Conservation (phyloP, 2,113 vertebrate species). For the Macroglossus sobrinus region DNA sequence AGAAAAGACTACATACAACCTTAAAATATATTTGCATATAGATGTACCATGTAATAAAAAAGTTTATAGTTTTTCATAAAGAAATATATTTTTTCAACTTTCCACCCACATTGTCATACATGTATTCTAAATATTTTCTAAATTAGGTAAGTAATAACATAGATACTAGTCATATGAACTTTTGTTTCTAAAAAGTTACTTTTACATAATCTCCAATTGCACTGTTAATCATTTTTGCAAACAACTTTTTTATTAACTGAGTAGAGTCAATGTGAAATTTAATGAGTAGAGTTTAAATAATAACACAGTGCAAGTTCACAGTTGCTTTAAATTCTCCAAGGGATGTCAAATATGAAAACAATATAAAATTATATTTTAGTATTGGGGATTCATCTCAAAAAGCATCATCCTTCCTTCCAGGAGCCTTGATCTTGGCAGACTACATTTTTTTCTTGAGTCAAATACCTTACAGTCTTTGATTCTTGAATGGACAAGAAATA, state of each 20-base stretch:
- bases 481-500: background rate
- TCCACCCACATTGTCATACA: background rate
- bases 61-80: background rate
- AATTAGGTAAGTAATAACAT: constrained; percentile 56
- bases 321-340: background rate
- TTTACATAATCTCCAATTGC: constrained; percentile 75
- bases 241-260: background rate
- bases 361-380: background rate
- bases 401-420: background rate
- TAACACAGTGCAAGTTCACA: background rate
- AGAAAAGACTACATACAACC: background rate
- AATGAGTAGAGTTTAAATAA: background rate
- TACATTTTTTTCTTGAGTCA: background rate
- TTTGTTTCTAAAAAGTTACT: constrained; percentile 68
- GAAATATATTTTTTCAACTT: background rate
- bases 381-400: background rate
- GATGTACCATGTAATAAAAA: background rate
- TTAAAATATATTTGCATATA: background rate
- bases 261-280: background rate
- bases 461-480: background rate
- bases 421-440: background rate
- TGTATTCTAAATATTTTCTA: constrained; percentile 47
- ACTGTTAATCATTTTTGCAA: constrained; percentile 64
- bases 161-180: constrained; percentile 54
- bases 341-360: background rate